Evolutionary conservation across 2,113 vertebrate genomes (phyloP).

Genomic region (Dasyurus viverrinus): DNA sequence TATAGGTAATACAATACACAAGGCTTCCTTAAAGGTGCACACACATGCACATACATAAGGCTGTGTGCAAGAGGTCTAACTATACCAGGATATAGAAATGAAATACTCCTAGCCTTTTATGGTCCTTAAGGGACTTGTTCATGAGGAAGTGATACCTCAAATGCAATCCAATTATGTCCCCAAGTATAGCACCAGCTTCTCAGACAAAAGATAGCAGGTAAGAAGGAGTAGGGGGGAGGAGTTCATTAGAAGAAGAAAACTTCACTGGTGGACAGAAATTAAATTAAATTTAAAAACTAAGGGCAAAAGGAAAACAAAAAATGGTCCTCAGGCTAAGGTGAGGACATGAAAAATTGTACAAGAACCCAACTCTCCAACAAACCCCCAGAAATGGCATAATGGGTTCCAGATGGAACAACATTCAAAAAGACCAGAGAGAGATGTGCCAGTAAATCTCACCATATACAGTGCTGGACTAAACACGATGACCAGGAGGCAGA

Average conservation of each 20-base stretch:
- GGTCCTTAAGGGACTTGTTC: slow-evolving; percentile 74
- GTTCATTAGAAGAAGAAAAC: slow-evolving; percentile 78
- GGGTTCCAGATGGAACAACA: neutral
- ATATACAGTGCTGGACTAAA: neutral
- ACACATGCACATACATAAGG: neutral
- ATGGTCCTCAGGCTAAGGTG: neutral
- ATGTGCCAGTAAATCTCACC: neutral
- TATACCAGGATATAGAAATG: slow-evolving; percentile 3
- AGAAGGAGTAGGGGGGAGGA: slow-evolving; percentile 66
- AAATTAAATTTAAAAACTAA: neutral
- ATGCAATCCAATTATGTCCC: slow-evolving; percentile 72
- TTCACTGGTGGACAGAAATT: neutral
- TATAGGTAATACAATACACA: slow-evolving; percentile 40
- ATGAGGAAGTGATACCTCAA: slow-evolving; percentile 75
- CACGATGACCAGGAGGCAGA: neutral
- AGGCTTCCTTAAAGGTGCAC: slow-evolving; percentile 41
- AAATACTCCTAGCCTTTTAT: slow-evolving; percentile 71
- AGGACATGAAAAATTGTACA: neutral
- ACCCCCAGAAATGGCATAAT: neutral
- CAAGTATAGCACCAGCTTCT: slow-evolving; percentile 53
- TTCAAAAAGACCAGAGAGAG: neutral
- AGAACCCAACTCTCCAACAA: neutral
- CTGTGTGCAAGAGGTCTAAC: slow-evolving; percentile 4
- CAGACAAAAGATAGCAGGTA: slow-evolving; percentile 60
- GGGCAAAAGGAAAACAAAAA: neutral